Base-by-base conservation (phyloP, 2,888 invertebrate species). In the Alentia gelatinosa region DNA sequence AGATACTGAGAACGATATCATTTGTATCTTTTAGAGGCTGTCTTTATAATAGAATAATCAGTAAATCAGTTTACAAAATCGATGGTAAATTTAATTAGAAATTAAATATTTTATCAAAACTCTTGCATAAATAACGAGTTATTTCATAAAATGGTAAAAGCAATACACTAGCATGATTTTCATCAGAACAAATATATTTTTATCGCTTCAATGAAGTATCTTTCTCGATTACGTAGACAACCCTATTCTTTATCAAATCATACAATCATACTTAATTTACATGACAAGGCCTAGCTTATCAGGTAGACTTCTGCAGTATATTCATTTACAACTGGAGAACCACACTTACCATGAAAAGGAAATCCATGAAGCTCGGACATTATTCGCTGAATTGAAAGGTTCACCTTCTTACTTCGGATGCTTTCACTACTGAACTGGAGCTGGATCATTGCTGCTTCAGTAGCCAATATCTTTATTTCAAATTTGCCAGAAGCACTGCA, bases 311-410 rank as follows among this genome's bases (percentile, higher is more conserved):
- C 47, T 12, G 9, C 47, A 47, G 19, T 19, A 47, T 12, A 47
- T 47, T 12, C 9, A 47, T 47, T 47, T 12, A 47, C 47, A n/a
- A n/a, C n/a, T n/a, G 47, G 9, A 47, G 19, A 47, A 47, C 47
- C 19, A 33, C 7, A 33, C 19, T 74, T 33, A 74, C 74, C 74
- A 26, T 74, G 90, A 79, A 23, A 42, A 9, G 37, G 74, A 26
- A 94, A 92, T n/a, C 92, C 92, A 91, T 93, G 94, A 90, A 95
- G 95, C 90, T 93, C 90, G n/a, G 92, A 91, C 93, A 95, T 93
- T 26, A 95, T 90, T 19, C 86, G 83, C 79, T 93, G 93, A 35
- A 95, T 35, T 5, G 94, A 92, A 7, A 89, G 19, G 86, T 94
- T 92, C 9, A 91, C 91, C 74, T 92, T 92, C 90, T 92, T 94